Conservation (phyloP, 2,888 invertebrate genomes). For the Pristionchus japonicus region DNA sequence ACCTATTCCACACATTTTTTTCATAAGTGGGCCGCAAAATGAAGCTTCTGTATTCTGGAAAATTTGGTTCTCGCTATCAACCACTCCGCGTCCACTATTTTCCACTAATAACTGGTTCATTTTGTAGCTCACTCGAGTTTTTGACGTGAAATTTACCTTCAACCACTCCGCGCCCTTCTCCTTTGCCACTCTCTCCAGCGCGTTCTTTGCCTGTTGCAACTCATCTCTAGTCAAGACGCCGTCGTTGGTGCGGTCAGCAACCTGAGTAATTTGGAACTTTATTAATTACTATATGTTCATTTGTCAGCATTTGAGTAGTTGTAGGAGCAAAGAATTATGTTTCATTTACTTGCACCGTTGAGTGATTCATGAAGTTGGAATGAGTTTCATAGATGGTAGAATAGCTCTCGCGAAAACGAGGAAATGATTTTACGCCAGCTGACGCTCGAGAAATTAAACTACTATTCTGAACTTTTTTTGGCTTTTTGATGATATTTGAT, state of each 20-base stretch:
- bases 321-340: too few relatives aligned
- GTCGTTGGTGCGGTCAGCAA: not conserved
- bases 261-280: conserved; percentile 23
- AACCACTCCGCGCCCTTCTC: conserved; percentile 41
- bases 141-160: too few relatives aligned
- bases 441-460: not conserved
- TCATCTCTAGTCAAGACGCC: conserved; percentile 27
- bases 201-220: not conserved
- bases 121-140: too few relatives aligned
- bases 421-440: not conserved
- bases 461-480: not conserved
- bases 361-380: too few relatives aligned
- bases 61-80: too few relatives aligned
- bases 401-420: not conserved
- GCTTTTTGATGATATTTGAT: not conserved
- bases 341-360: not conserved
- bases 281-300: not conserved
- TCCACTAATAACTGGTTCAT: too few relatives aligned
- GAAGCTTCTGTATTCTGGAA: too few relatives aligned
- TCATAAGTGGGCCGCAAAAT: too few relatives aligned
- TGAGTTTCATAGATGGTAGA: not conserved
- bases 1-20: too few relatives aligned
- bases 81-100: too few relatives aligned
- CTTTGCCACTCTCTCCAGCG: conserved; percentile 13
- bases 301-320: not conserved